Evolutionary conservation across 2,888 invertebrate genomes (phyloP).

Genomic region (Hypomecis punctinalis): DNA sequence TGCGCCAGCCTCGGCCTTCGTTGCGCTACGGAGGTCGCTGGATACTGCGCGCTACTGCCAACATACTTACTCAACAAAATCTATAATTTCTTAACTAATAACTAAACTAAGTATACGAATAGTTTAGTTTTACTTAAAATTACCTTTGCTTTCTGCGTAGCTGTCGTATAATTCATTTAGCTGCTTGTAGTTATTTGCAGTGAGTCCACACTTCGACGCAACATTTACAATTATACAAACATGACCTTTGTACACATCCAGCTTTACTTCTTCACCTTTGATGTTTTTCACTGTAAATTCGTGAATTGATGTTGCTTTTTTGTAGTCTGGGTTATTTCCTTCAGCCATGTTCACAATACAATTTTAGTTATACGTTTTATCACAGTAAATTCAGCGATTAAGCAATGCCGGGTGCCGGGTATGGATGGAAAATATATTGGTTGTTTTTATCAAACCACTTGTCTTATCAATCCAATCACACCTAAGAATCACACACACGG

Average conservation of each 20-base stretch:
- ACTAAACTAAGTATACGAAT: no score
- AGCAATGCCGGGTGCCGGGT: no score
- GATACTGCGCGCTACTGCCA: no score
- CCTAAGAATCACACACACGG: no score
- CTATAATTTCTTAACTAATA: no score
- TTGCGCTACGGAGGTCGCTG: no score
- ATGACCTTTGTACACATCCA: constrained; percentile 92
- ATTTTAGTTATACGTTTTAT: not conserved
- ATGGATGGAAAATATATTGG: no score
- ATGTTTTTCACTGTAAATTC: constrained; percentile 93
- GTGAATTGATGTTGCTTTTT: constrained; percentile 90
- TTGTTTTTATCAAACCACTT: no score
- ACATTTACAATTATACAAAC: constrained; percentile 95
- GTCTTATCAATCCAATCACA: no score
- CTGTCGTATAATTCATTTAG: constrained; percentile 90
- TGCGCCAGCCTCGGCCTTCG: no score
- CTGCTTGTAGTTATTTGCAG: constrained; percentile 93
- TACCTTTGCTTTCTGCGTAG: constrained; percentile 88
- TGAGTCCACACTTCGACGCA: constrained; percentile 94
- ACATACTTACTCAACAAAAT: no score
- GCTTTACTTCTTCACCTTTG: constrained; percentile 91
- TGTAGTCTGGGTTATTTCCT: constrained; percentile 82
- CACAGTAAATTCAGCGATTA: no score
- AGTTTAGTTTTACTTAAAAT: constrained; percentile 11
- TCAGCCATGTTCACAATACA: constrained; percentile 56